These are phyloP conservation scores for Melanophora roralis DNA, from an alignment of 2,888 invertebrate genomes.

Conservation along the genomic window DNA sequence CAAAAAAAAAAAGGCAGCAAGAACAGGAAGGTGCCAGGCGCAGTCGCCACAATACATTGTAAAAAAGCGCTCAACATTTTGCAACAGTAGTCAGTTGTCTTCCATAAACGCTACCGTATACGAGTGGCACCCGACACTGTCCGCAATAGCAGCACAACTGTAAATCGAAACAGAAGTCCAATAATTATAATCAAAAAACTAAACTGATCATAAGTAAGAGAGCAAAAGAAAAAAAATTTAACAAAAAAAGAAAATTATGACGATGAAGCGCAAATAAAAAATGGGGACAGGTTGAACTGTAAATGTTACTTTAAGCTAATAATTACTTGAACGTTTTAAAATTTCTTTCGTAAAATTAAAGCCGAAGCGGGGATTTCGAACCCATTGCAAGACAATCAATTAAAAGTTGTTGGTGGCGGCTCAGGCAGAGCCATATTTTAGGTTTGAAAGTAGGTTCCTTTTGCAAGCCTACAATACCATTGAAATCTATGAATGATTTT, in stretches of 20 bases:
- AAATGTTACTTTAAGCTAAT: constrained; percentile 36
- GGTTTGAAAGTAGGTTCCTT: too few relatives aligned
- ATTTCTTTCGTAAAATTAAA: constrained; percentile 36
- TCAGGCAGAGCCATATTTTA: background rate
- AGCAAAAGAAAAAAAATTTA: background rate
- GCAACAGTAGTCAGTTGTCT: background rate
- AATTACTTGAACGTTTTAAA: background rate
- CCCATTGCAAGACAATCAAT: background rate
- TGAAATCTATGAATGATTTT: too few relatives aligned
- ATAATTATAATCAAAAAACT: constrained; percentile 61
- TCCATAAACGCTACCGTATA: background rate
- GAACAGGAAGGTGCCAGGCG: constrained; percentile 30
- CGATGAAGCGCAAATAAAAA: too few relatives aligned
- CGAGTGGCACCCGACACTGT: background rate
- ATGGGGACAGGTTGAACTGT: constrained; percentile 16
- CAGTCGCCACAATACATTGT: constrained; percentile 11
- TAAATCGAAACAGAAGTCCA: constrained; percentile 55
- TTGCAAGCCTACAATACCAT: too few relatives aligned
- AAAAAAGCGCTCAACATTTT: background rate
- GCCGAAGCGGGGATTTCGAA: background rate
- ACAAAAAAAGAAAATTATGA: background rate
- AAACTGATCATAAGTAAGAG: background rate
- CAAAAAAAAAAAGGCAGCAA: background rate
- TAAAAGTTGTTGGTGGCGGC: background rate
- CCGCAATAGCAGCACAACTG: constrained; percentile 11